A percentile compares a stretch with the other conserved stretches of the same genome.
Evolutionary conservation across 2,113 vertebrate species (phyloP).

Genomic region (Eretmochelys imbricata): DNA sequence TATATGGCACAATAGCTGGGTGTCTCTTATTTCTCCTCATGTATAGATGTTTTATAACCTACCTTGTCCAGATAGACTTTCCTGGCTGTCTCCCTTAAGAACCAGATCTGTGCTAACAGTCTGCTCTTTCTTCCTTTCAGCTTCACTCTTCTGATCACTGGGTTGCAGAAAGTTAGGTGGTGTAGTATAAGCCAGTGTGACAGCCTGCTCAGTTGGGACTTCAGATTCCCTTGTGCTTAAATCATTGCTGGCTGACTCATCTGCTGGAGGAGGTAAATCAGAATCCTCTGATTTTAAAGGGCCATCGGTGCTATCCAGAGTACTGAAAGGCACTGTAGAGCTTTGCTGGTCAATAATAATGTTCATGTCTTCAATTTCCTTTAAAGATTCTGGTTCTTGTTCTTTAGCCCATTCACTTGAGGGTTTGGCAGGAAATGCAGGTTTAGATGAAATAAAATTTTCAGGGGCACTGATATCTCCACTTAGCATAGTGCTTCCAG

Average conservation of each 20-base stretch:
- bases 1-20: not conserved
- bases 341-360: not conserved
- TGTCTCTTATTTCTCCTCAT: not conserved
- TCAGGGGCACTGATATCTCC: constrained; percentile 4
- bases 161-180: not conserved
- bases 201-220: not conserved
- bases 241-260: constrained; percentile 49
- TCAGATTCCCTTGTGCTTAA: not conserved
- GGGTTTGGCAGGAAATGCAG: constrained; percentile 36
- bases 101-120: not conserved
- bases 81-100: not conserved
- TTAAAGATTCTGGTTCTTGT: not conserved
- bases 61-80: constrained; percentile 26
- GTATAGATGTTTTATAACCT: not conserved
- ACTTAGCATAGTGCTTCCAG: not conserved
- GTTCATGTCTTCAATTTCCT: not conserved
- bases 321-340: constrained; percentile 37
- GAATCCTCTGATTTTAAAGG: constrained; percentile 23
- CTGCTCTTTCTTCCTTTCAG: not conserved
- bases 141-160: not conserved
- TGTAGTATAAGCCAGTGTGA: not conserved
- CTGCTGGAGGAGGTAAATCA: constrained; percentile 51
- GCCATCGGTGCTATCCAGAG: constrained; percentile 11
- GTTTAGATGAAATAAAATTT: constrained; percentile 38
- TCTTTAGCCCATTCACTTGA: constrained; percentile 20